A percentile compares a stretch with the other conserved stretches of the same genome.
These are phyloP conservation scores for Argyresthia albistria DNA, from an alignment of 2,888 invertebrate species.

Conservation along the genomic window DNA sequence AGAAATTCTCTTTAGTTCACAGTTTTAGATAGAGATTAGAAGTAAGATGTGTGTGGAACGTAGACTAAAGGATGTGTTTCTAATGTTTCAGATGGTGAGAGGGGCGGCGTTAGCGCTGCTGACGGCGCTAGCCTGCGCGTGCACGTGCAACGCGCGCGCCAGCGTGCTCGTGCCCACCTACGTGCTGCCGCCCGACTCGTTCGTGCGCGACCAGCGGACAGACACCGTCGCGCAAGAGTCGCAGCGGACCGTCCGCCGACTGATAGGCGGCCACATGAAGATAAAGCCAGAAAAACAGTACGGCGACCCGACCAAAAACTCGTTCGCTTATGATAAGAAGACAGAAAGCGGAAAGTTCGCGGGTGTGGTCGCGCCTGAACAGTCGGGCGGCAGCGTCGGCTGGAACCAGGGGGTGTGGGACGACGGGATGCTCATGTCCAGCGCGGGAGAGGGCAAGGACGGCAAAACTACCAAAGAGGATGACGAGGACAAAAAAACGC, in stretches of 20 bases:
- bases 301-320: constrained; percentile 46
- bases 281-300: constrained; percentile 56
- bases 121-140: constrained; percentile 62
- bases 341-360: constrained; percentile 53
- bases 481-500: constrained; percentile 86
- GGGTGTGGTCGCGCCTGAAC: constrained; percentile 48
- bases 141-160: constrained; percentile 29
- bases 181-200: constrained; percentile 68
- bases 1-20: constrained; percentile 7
- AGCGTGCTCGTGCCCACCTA: constrained; percentile 69
- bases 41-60: constrained; percentile 3
- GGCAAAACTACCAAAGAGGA: constrained; percentile 44
- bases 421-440: constrained; percentile 77
- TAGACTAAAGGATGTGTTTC: constrained; percentile 17
- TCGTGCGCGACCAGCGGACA: constrained; percentile 64
- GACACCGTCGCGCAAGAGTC: constrained; percentile 45
- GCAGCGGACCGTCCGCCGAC: constrained; percentile 74
- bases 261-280: constrained; percentile 79
- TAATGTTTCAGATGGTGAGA: constrained; percentile 70
- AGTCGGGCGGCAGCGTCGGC: constrained; percentile 62
- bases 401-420: constrained; percentile 74
- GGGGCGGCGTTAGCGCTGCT: constrained; percentile 63
- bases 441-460: constrained; percentile 79
- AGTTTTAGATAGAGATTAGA: constrained; percentile 9
- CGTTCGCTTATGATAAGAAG: constrained; percentile 43